Base-by-base conservation (phyloP, 2,888 invertebrate genomes). In the Pharmacophagus antenor region DNA sequence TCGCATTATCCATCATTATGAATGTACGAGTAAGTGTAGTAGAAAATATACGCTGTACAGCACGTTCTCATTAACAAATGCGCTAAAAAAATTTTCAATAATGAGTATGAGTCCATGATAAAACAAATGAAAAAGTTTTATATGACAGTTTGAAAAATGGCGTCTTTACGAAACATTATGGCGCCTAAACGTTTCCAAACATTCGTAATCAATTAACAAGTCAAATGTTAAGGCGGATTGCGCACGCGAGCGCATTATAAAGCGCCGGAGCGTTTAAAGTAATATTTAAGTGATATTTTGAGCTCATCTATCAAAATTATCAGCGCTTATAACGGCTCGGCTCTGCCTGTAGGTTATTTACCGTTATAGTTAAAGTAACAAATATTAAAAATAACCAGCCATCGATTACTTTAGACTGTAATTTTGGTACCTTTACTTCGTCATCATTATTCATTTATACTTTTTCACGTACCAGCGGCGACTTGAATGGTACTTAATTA, bases 221-320 rank as follows among this genome's bases (percentile, higher is more conserved):
- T 63, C 63, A 62, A 65, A 62, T 62, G 46, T 27, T 51, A 49
- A 59, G 46, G 23, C 42, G 20, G 23, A 23, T n/a, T 41, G 37
- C 51, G 56, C 61, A 63, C 60, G 66, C 64, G 50, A 65, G 52
- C 54, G 17, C 47, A 52, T 55, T 49, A 44, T 44, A 46, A 52
- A 37, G 31, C 15, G 37, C 23, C 27, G 17, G 52, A 56, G 15
- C 47, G 8, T 48, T 47, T 53, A 53, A 47, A 52, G 48, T 56
- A 55, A 51, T 46, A 37, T 60, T 56, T 56, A 47, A 56, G 63
- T 62, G 61, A 60, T 55, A 49, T 70, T 71, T 67, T 62, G 62
- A 70, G 68, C 65, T 75, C 73, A 80, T 84, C 76, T 71, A 82
- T 85, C 84, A 83, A 79, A 78, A 83, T 81, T 76, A 85, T 73